A percentile compares a stretch with the other conserved stretches of the same genome.
phyloP scores from a whole-genome alignment of 2,888 invertebrate genomes.

The Drosophila antonietae region DNA sequence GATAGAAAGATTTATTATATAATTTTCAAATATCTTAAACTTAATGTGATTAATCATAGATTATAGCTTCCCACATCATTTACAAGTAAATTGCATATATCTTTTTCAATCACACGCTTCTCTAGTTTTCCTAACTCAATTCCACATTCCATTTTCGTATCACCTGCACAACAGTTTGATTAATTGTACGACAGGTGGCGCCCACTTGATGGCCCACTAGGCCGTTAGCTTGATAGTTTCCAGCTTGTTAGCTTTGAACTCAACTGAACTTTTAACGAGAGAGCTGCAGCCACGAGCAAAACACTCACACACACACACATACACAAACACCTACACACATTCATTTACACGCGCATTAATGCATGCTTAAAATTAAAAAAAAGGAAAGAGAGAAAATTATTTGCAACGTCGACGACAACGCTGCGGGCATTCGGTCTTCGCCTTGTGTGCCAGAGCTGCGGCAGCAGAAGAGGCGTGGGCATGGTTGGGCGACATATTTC shows the following conservation, averaged over 20 bases:
- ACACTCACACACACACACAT: constrained; percentile 16
- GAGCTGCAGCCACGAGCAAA: constrained; percentile 36
- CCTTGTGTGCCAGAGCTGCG: constrained; percentile 13
- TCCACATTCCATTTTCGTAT: constrained; percentile 8
- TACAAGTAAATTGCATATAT: not conserved
- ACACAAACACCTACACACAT: constrained; percentile 8
- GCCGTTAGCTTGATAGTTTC: constrained; percentile 67
- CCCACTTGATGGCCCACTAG: constrained; percentile 46
- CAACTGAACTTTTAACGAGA: constrained; percentile 72
- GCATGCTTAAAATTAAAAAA: constrained; percentile 69
- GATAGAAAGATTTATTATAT: too few relatives aligned
- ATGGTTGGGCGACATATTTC: constrained; percentile 54
- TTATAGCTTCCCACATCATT: not conserved
- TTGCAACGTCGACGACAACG: constrained; percentile 43
- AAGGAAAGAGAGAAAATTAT: constrained; percentile 34
- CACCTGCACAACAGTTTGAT: constrained; percentile 44
- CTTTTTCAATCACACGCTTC: constrained; percentile 12
- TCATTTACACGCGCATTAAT: constrained; percentile 45
- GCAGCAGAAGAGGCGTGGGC: not conserved
- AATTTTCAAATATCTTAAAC: too few relatives aligned
- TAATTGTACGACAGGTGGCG: constrained; percentile 72
- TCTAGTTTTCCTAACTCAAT: constrained; percentile 28
- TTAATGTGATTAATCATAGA: not conserved
- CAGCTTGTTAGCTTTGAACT: constrained; percentile 77
- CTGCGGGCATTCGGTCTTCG: constrained; percentile 63